Conservation (phyloP, 1,140 invertebrate genomes). For the Drosophila sulfurigaster region DNA sequence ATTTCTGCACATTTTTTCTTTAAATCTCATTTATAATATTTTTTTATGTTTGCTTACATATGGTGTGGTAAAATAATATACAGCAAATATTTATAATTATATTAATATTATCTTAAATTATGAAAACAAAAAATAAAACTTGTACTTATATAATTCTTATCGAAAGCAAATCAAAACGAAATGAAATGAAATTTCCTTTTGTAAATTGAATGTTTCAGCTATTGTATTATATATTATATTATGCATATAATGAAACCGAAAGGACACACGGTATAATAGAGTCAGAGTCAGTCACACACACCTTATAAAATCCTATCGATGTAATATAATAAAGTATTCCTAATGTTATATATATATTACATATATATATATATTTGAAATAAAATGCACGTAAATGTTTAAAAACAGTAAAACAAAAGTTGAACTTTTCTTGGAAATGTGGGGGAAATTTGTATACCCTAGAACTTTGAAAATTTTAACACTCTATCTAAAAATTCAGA, state of each 20-base stretch:
- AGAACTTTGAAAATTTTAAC: not conserved
- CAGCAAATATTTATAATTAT: constrained; percentile 26
- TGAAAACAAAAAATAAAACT: not conserved
- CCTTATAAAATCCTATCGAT: constrained; percentile 42
- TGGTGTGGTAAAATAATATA: constrained; percentile 82
- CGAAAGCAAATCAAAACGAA: not conserved
- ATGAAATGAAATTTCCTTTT: constrained; percentile 49
- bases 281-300: constrained; percentile 23
- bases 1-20: constrained; percentile 29
- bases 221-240: constrained; percentile 59
- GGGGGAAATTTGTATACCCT: no score
- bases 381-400: constrained; percentile 61
- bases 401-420: constrained; percentile 6
- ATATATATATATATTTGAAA: constrained; percentile 41
- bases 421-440: not conserved
- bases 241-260: constrained; percentile 23
- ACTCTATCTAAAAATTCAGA: no score
- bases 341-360: constrained; percentile 36
- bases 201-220: constrained; percentile 70
- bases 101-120: constrained; percentile 10
- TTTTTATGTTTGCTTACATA: constrained; percentile 64
- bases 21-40: constrained; percentile 21
- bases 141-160: constrained; percentile 4
- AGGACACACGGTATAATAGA: constrained; percentile 18
- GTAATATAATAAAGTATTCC: constrained; percentile 56